These are phyloP conservation scores for Leptarthrus brevirostris DNA, from an alignment of 2,888 invertebrate species.

Conservation along the genomic window DNA sequence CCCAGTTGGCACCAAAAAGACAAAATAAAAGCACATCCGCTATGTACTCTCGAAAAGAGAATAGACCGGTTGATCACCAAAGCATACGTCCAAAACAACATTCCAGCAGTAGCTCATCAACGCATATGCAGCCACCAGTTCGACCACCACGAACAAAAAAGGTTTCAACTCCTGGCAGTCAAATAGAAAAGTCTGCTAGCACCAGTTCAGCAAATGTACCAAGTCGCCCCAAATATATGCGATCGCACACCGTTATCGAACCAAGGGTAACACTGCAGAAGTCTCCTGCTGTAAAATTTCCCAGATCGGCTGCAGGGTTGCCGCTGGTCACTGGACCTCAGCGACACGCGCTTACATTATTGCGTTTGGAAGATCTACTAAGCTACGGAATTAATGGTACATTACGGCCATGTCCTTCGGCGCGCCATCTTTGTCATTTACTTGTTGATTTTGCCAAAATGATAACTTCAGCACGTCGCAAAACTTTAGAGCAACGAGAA, in stretches of 20 bases:
- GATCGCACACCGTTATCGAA: conserved; percentile 67
- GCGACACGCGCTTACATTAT: conserved; percentile 78
- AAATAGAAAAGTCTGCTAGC: conserved; percentile 53
- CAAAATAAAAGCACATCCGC: conserved; percentile 66
- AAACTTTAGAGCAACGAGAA: conserved; percentile 84
- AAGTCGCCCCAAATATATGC: conserved; percentile 66
- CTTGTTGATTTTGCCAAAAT: conserved; percentile 82
- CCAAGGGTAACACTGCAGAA: conserved; percentile 59
- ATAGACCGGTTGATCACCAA: conserved; percentile 42
- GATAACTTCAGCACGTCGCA: conserved; percentile 84
- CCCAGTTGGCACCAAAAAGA: conserved; percentile 60
- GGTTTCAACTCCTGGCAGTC: conserved; percentile 55
- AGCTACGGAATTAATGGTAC: conserved; percentile 75
- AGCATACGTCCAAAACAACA: background rate
- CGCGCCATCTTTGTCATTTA: conserved; percentile 76
- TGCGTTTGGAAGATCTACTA: conserved; percentile 81
- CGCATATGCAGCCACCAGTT: conserved; percentile 53
- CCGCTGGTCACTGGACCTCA: conserved; percentile 80
- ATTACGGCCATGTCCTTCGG: conserved; percentile 73
- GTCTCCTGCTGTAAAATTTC: conserved; percentile 60
- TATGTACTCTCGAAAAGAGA: conserved; percentile 59
- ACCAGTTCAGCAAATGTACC: conserved; percentile 58
- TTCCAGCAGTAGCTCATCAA: background rate
- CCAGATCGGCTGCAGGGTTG: conserved; percentile 70
- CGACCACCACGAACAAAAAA: conserved; percentile 60